phyloP scores from a whole-genome alignment of 1,140 invertebrate species.

The Zaprionus capensis region DNA sequence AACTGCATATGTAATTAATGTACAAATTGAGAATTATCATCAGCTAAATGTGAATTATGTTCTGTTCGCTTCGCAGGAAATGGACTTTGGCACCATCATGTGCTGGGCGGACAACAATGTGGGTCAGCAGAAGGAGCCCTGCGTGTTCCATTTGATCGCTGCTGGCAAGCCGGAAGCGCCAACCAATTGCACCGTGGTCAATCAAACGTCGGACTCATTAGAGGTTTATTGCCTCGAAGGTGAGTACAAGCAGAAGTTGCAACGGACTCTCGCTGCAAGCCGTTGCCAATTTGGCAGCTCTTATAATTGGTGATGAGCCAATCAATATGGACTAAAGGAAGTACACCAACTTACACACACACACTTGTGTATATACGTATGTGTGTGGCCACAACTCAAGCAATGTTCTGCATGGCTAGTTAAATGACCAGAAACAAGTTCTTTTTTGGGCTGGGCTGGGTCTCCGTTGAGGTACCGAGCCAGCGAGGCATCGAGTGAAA shows the following conservation, averaged over 20 bases:
- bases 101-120: constrained; percentile 89
- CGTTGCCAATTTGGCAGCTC: constrained; percentile 60
- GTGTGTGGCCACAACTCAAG: constrained; percentile 37
- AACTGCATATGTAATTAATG: not conserved
- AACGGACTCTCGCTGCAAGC: not conserved
- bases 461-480: not conserved
- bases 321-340: constrained; percentile 62
- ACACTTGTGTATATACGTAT: not conserved
- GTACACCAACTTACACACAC: not conserved
- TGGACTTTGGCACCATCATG: constrained; percentile 90
- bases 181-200: constrained; percentile 91
- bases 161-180: constrained; percentile 92
- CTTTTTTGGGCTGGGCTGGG: not conserved
- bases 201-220: constrained; percentile 91
- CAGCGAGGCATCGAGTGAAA: not conserved
- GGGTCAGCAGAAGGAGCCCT: constrained; percentile 88
- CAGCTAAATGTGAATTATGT: not conserved
- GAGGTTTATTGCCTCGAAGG: constrained; percentile 90
- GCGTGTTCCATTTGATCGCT: constrained; percentile 90
- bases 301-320: constrained; percentile 80
- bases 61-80: constrained; percentile 80
- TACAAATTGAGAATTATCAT: not conserved
- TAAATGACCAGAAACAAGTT: constrained; percentile 43
- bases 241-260: constrained; percentile 54
- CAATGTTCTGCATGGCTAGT: constrained; percentile 43